phyloP scores from a whole-genome alignment of 2,888 invertebrate genomes.

The Tupiocoris notatus region DNA sequence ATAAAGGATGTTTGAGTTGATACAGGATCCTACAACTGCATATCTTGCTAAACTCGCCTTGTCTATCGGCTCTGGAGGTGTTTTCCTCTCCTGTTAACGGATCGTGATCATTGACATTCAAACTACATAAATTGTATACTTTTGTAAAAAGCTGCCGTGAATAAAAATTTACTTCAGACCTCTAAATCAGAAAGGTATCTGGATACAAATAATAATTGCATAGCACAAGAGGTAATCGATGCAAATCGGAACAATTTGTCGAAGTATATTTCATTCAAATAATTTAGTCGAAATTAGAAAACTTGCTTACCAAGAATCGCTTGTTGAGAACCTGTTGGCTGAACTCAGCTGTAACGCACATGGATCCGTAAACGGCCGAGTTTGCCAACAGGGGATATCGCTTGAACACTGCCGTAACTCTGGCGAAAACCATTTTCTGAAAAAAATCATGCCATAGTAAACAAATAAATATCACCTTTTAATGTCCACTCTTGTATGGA shows the following conservation, averaged over 20 bases:
- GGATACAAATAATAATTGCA: no score
- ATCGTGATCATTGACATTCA: not conserved
- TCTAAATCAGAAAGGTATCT: no score
- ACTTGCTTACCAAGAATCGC: conserved; percentile 65
- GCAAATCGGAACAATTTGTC: no score
- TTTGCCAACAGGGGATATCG: conserved; percentile 58
- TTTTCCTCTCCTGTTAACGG: conserved; percentile 49
- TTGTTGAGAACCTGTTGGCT: conserved; percentile 74
- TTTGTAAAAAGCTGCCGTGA: no score
- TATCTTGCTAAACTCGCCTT: conserved; percentile 60
- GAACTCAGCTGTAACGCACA: conserved; percentile 76
- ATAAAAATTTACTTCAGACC: no score
- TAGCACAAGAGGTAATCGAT: no score
- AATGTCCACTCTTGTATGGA: no score
- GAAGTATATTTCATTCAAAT: no score
- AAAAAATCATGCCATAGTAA: no score
- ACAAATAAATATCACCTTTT: no score
- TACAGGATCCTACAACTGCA: conserved; percentile 61
- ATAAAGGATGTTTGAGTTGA: conserved; percentile 63
- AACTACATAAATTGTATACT: no score
- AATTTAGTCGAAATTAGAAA: not conserved
- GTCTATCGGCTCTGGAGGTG: conserved; percentile 54
- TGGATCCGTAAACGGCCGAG: conserved; percentile 68
- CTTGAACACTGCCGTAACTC: conserved; percentile 53
- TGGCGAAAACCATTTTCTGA: conserved; percentile 24